A percentile compares a stretch with the other conserved stretches of the same genome.
These are phyloP conservation scores for Orchesella flavescens DNA, from an alignment of 2,888 invertebrate species.

Conservation along the genomic window DNA sequence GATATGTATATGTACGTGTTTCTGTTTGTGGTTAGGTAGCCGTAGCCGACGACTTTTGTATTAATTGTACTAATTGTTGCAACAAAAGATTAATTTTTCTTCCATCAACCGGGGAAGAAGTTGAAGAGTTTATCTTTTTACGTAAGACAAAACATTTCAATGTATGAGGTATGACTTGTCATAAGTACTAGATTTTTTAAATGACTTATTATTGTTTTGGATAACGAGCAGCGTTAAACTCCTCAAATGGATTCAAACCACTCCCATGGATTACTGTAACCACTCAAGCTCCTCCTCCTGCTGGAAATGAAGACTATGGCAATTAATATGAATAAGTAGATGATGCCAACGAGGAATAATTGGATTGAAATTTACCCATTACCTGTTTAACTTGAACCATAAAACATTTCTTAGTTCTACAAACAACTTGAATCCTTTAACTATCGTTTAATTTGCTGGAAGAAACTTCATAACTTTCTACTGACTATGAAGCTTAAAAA, in stretches of 20 bases:
- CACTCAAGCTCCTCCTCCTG: neutral
- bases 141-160: neutral
- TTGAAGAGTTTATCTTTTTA: conserved; percentile 28
- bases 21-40: no score
- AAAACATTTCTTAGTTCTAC: neutral
- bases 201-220: neutral
- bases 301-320: neutral
- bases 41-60: neutral
- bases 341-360: neutral
- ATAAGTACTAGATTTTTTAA: no score
- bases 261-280: conserved; percentile 36
- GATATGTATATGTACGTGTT: no score
- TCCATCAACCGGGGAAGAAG: neutral
- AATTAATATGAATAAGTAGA: no score
- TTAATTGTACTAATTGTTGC: no score
- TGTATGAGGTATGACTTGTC: no score
- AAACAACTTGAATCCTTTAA: no score
- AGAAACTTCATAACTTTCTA: no score
- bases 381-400: no score
- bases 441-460: no score
- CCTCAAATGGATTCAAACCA: conserved; percentile 17
- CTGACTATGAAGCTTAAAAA: no score
- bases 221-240: conserved; percentile 10
- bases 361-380: no score
- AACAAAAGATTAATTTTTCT: neutral